Base-by-base conservation (phyloP, 1,140 invertebrate genomes). In the Eupeodes corollae region DNA sequence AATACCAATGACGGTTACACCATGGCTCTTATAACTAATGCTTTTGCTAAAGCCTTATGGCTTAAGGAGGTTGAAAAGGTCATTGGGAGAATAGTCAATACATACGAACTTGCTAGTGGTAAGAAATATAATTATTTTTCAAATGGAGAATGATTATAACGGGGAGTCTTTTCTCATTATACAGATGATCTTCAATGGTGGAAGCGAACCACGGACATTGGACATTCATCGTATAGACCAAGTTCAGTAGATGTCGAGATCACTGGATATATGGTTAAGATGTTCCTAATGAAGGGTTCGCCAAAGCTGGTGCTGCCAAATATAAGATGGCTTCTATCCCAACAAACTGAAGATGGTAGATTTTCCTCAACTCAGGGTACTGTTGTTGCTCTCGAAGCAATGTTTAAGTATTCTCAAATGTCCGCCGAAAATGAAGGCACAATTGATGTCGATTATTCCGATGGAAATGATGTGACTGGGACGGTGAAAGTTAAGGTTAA, bases 321-420 rank as follows among this genome's bases (percentile, higher is more conserved):
- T 1, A 63, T 83, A 2, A 72, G 77, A 30, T 90, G 85, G 84
- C 68, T 91, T 47, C 77, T 83, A 9, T 73, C 78, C 16, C 82
- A 89, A 59, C 72, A 83, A 47, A 91, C 89, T 64, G 72, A 75
- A 21, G 70, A 78, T 38, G 88, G 88, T 37, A 87, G 88, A 11
- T 90, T 88, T 53, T 73, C 76, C 1, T 86, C 83, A 11, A 79
- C 76, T 0, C 79, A 83, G 58, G 83, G 84, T 49, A 84, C 82
- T 0, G 73, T 80, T 0, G 63, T 83, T 1, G 83, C 78, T 2
- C 60, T 85, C 13, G 74, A 79, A 47, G 81, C 82, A 2, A 58
- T 85, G 0, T 72, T 79, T 3, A 71, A 74, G 51, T 79, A 82
- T 46, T 76, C 79, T 3, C 49, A 60, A 34, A 70, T 67, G 49